Evolutionary conservation across 2,888 invertebrate genomes (phyloP).

Genomic region (Brachypalpus laphriformis): DNA sequence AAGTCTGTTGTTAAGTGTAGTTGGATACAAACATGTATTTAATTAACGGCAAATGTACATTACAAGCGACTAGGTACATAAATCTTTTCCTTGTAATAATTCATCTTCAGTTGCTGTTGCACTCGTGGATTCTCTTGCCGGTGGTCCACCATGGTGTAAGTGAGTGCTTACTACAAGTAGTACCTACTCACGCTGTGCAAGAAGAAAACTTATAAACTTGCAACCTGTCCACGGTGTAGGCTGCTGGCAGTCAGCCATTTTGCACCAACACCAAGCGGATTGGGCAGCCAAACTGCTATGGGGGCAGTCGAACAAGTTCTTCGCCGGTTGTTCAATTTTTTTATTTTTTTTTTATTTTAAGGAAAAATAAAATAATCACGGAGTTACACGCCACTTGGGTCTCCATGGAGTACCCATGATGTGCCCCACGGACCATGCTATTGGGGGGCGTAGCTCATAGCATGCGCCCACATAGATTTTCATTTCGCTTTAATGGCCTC

Average conservation of each 20-base stretch:
- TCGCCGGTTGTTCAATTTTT: slow-evolving; percentile 19
- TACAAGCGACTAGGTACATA: slow-evolving; percentile 22
- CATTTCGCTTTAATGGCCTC: slow-evolving; percentile 65
- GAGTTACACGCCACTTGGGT: slow-evolving; percentile 13
- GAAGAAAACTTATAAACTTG: slow-evolving; percentile 24
- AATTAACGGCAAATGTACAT: slow-evolving; percentile 39
- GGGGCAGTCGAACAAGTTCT: slow-evolving; percentile 62
- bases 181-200: not conserved
- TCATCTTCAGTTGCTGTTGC: slow-evolving; percentile 29
- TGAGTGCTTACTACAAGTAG: slow-evolving; percentile 4
- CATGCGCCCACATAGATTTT: slow-evolving; percentile 62
- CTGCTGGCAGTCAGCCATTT: slow-evolving; percentile 64
- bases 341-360: slow-evolving; percentile 22
- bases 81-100: slow-evolving; percentile 29
- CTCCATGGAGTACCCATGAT: slow-evolving; percentile 35
- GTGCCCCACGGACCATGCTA: slow-evolving; percentile 21
- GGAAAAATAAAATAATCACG: slow-evolving; percentile 47
- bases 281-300: slow-evolving; percentile 47
- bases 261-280: slow-evolving; percentile 57
- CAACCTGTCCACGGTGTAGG: slow-evolving; percentile 32
- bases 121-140: not conserved
- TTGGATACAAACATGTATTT: slow-evolving; percentile 29
- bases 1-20: not conserved
- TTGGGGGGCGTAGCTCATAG: slow-evolving; percentile 66
- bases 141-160: not conserved